Evolutionary conservation across 2,888 invertebrate species (phyloP).

Genomic region (Gastracanthus pulcherrimus): DNA sequence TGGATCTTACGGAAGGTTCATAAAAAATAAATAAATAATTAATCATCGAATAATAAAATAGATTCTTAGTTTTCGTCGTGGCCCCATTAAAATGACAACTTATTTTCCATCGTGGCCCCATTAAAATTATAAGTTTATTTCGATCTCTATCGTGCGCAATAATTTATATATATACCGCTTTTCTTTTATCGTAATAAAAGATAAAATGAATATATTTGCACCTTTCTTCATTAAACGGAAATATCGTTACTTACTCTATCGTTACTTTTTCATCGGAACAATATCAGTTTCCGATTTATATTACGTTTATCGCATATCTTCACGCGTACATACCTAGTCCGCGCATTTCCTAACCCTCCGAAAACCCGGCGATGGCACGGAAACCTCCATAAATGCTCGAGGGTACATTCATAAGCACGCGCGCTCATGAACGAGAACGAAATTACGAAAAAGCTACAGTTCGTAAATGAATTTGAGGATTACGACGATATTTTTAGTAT

Average conservation of each 20-base stretch:
- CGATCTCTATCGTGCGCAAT: neutral
- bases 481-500: neutral
- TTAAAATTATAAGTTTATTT: neutral
- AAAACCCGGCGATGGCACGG: too few relatives aligned
- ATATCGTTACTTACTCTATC: neutral
- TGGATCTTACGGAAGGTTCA: too few relatives aligned
- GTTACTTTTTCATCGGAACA: neutral
- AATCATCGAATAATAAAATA: neutral
- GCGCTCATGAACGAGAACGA: too few relatives aligned
- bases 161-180: neutral
- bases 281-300: slow-evolving; percentile 33
- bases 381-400: too few relatives aligned
- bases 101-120: neutral
- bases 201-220: too few relatives aligned
- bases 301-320: slow-evolving; percentile 8
- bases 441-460: too few relatives aligned
- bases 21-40: too few relatives aligned
- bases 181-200: too few relatives aligned
- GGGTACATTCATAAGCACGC: too few relatives aligned
- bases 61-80: neutral
- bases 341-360: too few relatives aligned
- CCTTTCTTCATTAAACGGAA: neutral
- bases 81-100: neutral
- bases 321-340: too few relatives aligned
- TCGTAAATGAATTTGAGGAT: slow-evolving; percentile 22